A percentile compares a stretch with the other conserved stretches of the same genome.
phyloP scores from a whole-genome alignment of 2,888 invertebrate genomes.

The Pyrrhosoma nymphula region DNA sequence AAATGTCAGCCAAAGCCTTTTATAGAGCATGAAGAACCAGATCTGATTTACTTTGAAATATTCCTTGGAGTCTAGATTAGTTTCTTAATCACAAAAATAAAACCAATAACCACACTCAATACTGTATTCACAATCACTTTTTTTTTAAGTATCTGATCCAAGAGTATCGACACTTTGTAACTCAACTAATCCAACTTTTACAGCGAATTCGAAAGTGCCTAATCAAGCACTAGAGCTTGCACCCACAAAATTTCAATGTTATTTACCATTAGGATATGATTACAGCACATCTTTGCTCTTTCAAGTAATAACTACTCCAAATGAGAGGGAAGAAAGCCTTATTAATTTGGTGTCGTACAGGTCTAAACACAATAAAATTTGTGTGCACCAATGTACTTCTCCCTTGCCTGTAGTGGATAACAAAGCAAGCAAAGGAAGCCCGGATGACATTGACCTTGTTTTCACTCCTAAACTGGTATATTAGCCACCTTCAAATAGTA shows the following conservation, averaged over 20 bases:
- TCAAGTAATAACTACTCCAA: constrained; percentile 49
- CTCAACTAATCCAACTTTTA: constrained; percentile 42
- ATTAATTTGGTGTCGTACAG: constrained; percentile 45
- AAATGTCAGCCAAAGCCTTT: constrained; percentile 8
- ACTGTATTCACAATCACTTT: constrained; percentile 64
- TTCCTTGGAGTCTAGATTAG: constrained; percentile 61
- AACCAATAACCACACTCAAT: constrained; percentile 65
- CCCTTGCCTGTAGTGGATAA: constrained; percentile 58
- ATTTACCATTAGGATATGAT: constrained; percentile 58
- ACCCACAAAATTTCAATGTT: constrained; percentile 58
- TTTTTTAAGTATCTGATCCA: constrained; percentile 42
- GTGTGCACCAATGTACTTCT: constrained; percentile 57
- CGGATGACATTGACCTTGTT: constrained; percentile 37
- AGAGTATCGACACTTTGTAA: constrained; percentile 53
- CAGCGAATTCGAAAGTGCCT: constrained; percentile 23
- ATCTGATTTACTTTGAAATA: constrained; percentile 41
- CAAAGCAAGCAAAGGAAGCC: constrained; percentile 59
- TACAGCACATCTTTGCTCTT: constrained; percentile 29
- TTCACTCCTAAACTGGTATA: constrained; percentile 55
- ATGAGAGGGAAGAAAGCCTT: constrained; percentile 53
- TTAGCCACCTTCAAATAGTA: constrained; percentile 53
- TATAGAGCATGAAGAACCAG: constrained; percentile 38
- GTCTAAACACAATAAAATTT: background rate
- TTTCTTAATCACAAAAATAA: constrained; percentile 60
- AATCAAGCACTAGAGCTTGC: constrained; percentile 36